Conservation (phyloP, 2,797 vertebrate genomes). For the Sarcophilus harrisii region DNA sequence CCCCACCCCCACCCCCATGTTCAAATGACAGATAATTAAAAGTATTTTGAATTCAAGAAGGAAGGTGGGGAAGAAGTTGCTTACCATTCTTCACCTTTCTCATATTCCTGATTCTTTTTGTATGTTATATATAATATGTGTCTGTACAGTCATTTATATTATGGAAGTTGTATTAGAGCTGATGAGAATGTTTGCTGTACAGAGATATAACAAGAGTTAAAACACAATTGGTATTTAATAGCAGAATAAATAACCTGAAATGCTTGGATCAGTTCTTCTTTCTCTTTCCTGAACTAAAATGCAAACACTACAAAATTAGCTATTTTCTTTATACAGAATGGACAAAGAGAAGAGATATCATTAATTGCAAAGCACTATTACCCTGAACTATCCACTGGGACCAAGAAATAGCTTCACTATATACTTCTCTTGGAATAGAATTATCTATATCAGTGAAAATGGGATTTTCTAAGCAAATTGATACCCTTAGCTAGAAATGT, state of each 20-base stretch:
- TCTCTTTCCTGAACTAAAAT: slow-evolving; percentile 32
- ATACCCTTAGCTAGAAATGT: background rate
- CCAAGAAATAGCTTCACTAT: background rate
- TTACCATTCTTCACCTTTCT: background rate
- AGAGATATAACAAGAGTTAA: slow-evolving; percentile 18
- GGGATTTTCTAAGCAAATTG: background rate
- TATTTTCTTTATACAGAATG: background rate
- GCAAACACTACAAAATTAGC: background rate
- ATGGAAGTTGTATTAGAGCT: background rate
- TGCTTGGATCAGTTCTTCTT: slow-evolving; percentile 12
- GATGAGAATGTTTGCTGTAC: background rate
- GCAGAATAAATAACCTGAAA: slow-evolving; percentile 4
- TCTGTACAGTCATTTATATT: background rate
- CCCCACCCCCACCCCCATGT: background rate
- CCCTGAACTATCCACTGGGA: background rate
- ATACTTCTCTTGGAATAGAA: background rate
- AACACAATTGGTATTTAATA: background rate
- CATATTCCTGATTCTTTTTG: background rate
- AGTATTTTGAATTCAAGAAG: background rate
- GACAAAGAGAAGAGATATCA: slow-evolving; percentile 9
- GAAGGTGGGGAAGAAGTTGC: background rate
- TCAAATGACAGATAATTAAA: background rate
- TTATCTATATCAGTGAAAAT: background rate
- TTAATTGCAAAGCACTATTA: background rate
- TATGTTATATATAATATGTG: background rate